phyloP scores from a whole-genome alignment of 92 coral and sea anemone species.

The Parazoanthus darwini region DNA sequence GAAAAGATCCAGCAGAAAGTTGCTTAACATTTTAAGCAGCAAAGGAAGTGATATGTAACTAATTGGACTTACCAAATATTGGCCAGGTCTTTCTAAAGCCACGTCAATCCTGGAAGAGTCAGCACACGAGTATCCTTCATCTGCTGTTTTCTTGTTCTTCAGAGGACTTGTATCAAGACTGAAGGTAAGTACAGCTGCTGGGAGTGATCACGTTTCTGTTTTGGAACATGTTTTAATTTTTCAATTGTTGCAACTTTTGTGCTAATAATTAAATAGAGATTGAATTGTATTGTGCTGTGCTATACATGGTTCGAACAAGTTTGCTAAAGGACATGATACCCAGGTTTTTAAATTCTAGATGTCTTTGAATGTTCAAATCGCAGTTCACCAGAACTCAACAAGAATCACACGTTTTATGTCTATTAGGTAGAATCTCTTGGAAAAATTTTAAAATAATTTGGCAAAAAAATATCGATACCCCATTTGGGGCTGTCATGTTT shows the following conservation, averaged over 20 bases:
- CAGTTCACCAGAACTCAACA: background rate
- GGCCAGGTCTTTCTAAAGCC: slow-evolving; percentile 81
- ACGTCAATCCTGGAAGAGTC: slow-evolving; percentile 83
- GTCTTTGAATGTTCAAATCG: background rate
- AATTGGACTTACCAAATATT: background rate
- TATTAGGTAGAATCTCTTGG: too few relatives aligned
- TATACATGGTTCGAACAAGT: background rate
- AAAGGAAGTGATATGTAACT: background rate
- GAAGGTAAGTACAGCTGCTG: slow-evolving; percentile 57
- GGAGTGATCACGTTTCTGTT: background rate
- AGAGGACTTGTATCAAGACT: slow-evolving; percentile 90
- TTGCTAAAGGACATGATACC: background rate
- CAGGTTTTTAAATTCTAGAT: background rate
- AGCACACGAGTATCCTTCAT: slow-evolving; percentile 80
- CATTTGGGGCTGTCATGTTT: too few relatives aligned
- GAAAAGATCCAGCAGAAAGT: background rate
- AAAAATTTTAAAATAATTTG: too few relatives aligned
- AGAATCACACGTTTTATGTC: background rate
- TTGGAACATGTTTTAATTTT: background rate
- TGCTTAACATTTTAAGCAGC: background rate
- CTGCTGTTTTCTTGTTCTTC: slow-evolving; percentile 92
- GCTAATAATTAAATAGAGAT: too few relatives aligned
- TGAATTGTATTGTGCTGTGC: too few relatives aligned
- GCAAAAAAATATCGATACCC: too few relatives aligned
- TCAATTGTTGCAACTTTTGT: too few relatives aligned